Conservation (phyloP, 2,113 vertebrate genomes). For the Lipophrys pholis region DNA sequence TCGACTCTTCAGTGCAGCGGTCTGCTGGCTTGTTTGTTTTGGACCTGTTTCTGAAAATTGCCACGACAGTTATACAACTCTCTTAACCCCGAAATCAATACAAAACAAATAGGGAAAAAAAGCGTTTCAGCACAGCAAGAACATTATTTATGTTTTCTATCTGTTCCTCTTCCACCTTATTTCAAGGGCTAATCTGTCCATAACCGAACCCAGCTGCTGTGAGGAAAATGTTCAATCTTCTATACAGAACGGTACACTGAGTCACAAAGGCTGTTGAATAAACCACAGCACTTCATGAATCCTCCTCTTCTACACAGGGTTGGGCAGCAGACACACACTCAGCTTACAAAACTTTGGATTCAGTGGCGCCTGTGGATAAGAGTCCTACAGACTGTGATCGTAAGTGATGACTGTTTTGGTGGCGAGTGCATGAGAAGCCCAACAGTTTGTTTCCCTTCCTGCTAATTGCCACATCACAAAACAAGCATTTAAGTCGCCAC, state of each 20-base stretch:
- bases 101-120: too few species aligned
- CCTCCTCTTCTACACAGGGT: slow-evolving; percentile 22
- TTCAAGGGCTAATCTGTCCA: not conserved
- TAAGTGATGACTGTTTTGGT: slow-evolving; percentile 47
- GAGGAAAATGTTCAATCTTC: slow-evolving; percentile 20
- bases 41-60: slow-evolving; percentile 36
- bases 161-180: slow-evolving; percentile 5
- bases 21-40: slow-evolving; percentile 53
- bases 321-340: slow-evolving; percentile 38
- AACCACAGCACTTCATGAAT: slow-evolving; percentile 33
- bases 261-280: slow-evolving; percentile 49
- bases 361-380: slow-evolving; percentile 31
- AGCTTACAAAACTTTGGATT: slow-evolving; percentile 25
- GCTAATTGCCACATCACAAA: slow-evolving; percentile 34
- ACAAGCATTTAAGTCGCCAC: slow-evolving; percentile 19
- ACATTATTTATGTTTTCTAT: not conserved
- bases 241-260: slow-evolving; percentile 34
- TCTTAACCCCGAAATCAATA: slow-evolving; percentile 21
- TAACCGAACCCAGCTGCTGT: slow-evolving; percentile 39
- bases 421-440: slow-evolving; percentile 16
- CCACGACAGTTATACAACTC: slow-evolving; percentile 38
- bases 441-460: slow-evolving; percentile 18
- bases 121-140: too few species aligned
- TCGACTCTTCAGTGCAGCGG: slow-evolving; percentile 29
- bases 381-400: slow-evolving; percentile 46